These are phyloP conservation scores for Ichneumoninae sp. DNA, from an alignment of 2,888 invertebrate genomes.

Conservation along the genomic window DNA sequence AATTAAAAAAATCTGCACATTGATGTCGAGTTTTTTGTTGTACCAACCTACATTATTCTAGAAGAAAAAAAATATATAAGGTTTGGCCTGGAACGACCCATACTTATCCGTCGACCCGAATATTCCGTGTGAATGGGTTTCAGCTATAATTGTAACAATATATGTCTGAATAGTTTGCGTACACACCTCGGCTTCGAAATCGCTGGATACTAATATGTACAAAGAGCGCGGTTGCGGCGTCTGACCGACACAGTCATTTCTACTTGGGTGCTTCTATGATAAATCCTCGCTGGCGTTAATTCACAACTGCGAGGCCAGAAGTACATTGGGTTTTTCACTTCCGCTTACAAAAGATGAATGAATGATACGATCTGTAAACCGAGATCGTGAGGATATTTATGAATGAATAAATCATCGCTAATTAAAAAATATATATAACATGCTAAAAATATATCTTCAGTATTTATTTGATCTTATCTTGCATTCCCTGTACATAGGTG, in stretches of 20 bases:
- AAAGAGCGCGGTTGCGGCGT: neutral
- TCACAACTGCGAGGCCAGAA: neutral
- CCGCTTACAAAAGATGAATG: neutral
- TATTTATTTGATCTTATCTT: too few relatives aligned
- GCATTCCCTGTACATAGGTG: neutral
- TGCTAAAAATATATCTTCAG: neutral
- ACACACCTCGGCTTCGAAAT: neutral
- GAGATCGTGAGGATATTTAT: neutral
- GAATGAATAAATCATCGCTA: neutral
- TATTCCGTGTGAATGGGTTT: neutral
- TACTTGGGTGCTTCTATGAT: neutral
- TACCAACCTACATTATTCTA: too few relatives aligned
- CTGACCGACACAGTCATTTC: neutral
- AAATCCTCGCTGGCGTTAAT: neutral
- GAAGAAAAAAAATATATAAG: too few relatives aligned
- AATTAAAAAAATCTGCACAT: too few relatives aligned
- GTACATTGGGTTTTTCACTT: neutral
- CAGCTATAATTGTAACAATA: neutral
- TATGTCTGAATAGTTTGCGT: neutral
- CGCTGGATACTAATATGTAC: neutral
- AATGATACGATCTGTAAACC: neutral
- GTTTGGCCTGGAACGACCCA: neutral
- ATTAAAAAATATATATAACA: neutral
- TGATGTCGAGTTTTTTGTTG: too few relatives aligned
- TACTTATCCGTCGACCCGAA: neutral